These are phyloP conservation scores for Emys orbicularis DNA, from an alignment of 2,797 vertebrate species.

Conservation along the genomic window DNA sequence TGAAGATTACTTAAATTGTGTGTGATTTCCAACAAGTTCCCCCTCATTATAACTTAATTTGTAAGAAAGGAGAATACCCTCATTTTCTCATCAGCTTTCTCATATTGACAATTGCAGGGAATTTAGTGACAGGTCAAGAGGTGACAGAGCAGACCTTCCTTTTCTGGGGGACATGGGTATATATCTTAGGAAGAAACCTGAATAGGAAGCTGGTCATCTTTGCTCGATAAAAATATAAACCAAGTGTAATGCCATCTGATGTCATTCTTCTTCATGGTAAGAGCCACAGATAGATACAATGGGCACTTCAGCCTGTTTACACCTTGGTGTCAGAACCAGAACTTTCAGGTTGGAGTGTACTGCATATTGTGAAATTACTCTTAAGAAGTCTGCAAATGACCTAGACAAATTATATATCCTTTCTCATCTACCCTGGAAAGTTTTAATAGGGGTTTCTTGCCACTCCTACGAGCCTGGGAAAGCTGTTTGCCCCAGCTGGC, in stretches of 20 bases:
- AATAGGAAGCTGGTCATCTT: conserved; percentile 40
- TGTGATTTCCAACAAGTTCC: not conserved
- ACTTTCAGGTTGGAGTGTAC: not conserved
- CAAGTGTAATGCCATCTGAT: not conserved
- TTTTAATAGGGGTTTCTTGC: not conserved
- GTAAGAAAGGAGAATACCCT: not conserved
- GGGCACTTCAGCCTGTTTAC: not conserved
- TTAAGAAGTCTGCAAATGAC: not conserved
- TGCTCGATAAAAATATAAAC: conserved; percentile 16
- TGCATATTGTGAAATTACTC: not conserved
- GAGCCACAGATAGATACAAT: not conserved
- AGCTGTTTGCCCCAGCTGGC: not conserved
- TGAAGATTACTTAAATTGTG: not conserved
- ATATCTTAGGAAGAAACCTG: not conserved
- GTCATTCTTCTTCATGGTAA: not conserved
- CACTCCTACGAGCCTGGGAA: not conserved
- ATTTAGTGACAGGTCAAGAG: conserved; percentile 40
- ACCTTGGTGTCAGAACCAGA: not conserved
- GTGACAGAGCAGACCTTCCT: conserved; percentile 60
- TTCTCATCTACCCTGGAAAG: not conserved
- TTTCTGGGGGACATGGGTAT: not conserved
- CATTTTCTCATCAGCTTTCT: not conserved
- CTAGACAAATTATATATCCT: not conserved
- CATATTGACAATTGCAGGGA: not conserved
- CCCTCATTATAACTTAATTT: not conserved